phyloP scores from a whole-genome alignment of 2,888 invertebrate genomes.

The Harpagoxenus sublaevis region DNA sequence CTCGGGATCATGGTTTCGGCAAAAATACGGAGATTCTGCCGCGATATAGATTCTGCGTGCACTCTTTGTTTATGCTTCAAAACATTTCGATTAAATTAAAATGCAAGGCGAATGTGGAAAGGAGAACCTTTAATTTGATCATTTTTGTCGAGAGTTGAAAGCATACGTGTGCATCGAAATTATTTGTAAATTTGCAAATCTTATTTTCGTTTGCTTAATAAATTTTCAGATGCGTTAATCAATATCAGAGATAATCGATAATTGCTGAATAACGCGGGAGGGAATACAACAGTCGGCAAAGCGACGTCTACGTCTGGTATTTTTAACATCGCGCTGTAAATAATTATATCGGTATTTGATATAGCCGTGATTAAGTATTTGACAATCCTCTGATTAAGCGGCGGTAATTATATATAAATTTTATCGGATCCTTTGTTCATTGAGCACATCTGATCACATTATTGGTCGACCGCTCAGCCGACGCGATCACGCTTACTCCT shows the following conservation, averaged over 20 bases:
- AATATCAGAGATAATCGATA: not conserved
- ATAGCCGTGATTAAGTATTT: not conserved
- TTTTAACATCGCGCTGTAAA: conserved; percentile 38
- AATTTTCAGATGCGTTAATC: conserved; percentile 20
- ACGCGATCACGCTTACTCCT: conserved; percentile 17
- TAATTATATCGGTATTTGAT: conserved; percentile 8
- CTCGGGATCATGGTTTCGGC: not conserved
- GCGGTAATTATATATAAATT: conserved; percentile 9
- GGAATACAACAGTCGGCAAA: not conserved
- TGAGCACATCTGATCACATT: not conserved
- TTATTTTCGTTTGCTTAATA: not conserved
- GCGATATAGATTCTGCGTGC: conserved; percentile 8
- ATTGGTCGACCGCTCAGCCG: not conserved
- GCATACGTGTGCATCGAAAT: not conserved
- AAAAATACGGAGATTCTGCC: not conserved
- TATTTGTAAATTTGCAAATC: not conserved
- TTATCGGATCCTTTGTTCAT: conserved; percentile 17
- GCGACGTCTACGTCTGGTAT: not conserved
- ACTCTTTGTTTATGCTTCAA: conserved; percentile 9
- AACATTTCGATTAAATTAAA: not conserved
- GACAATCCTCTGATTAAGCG: not conserved
- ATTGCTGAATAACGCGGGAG: not conserved
- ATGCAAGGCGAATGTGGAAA: not conserved
- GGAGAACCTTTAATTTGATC: not conserved
- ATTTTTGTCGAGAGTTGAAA: not conserved